phyloP scores from a whole-genome alignment of 1,140 invertebrate species.

The Coenobita brevimanus region DNA sequence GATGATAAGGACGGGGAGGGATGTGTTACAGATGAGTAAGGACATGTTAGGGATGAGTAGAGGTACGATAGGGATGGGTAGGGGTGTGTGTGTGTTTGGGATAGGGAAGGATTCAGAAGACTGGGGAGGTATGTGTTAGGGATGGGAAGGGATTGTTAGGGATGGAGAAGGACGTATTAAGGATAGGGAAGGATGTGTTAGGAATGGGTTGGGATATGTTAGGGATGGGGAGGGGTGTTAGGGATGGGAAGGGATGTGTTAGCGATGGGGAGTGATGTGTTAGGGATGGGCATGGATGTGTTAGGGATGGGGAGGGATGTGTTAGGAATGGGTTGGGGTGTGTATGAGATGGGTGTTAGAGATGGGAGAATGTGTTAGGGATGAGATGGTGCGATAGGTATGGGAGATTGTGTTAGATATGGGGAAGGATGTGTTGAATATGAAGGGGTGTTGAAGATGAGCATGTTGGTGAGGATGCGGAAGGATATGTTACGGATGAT shows the following conservation, averaged over 20 bases:
- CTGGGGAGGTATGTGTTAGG: too few relatives aligned
- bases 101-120: conserved; percentile 3
- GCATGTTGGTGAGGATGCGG: too few relatives aligned
- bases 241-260: neutral
- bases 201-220: neutral
- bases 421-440: too few relatives aligned
- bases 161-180: too few relatives aligned
- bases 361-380: neutral
- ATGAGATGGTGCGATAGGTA: neutral
- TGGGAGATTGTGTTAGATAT: too few relatives aligned
- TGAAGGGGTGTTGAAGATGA: too few relatives aligned
- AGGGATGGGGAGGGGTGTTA: neutral
- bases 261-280: neutral
- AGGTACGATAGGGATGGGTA: too few relatives aligned
- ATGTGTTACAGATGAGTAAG: neutral
- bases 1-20: neutral
- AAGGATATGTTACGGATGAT: too few relatives aligned
- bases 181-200: neutral
- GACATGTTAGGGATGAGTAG: too few relatives aligned
- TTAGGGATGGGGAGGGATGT: neutral
- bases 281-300: neutral
- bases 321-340: neutral
- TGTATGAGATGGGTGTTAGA: too few relatives aligned
- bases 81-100: neutral
- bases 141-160: too few relatives aligned